Percentiles rank a stretch among this genome's conserved stretches.
Conservation (phyloP, 2,888 invertebrate species). For the Archips xylosteana region DNA sequence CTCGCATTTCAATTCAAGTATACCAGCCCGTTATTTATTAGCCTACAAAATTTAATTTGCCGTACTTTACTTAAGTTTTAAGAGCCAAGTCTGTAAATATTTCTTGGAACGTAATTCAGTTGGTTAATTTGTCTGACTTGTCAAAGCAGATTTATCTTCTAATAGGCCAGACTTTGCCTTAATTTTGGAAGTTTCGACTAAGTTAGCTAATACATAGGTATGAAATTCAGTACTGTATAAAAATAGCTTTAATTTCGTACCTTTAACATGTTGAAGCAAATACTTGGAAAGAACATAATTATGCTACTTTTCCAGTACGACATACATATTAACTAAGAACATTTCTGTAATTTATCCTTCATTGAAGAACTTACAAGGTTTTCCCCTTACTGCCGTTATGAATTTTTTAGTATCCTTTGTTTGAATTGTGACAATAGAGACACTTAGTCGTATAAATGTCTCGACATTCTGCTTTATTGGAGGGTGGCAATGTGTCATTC, state of each 20-base stretch:
- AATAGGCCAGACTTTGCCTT: not conserved
- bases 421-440: constrained; percentile 42
- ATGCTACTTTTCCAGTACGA: not conserved
- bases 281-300: not conserved
- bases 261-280: not conserved
- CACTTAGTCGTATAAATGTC: constrained; percentile 52
- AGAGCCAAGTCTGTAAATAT: constrained; percentile 14
- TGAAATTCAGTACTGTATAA: not conserved
- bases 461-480: constrained; percentile 43
- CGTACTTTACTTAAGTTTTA: constrained; percentile 5
- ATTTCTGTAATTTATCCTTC: constrained; percentile 5
- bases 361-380: constrained; percentile 17
- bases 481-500: constrained; percentile 40
- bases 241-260: not conserved
- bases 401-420: constrained; percentile 51
- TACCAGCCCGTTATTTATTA: constrained; percentile 24
- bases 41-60: constrained; percentile 22
- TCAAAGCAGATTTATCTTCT: constrained; percentile 10
- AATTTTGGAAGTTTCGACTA: not conserved
- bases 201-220: not conserved
- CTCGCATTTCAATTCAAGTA: constrained; percentile 25
- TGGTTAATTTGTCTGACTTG: constrained; percentile 14
- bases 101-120: constrained; percentile 10
- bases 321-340: not conserved
- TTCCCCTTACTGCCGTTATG: constrained; percentile 48